Base-by-base conservation (phyloP, 2,113 vertebrate genomes). In the Boleophthalmus pectinirostris region DNA sequence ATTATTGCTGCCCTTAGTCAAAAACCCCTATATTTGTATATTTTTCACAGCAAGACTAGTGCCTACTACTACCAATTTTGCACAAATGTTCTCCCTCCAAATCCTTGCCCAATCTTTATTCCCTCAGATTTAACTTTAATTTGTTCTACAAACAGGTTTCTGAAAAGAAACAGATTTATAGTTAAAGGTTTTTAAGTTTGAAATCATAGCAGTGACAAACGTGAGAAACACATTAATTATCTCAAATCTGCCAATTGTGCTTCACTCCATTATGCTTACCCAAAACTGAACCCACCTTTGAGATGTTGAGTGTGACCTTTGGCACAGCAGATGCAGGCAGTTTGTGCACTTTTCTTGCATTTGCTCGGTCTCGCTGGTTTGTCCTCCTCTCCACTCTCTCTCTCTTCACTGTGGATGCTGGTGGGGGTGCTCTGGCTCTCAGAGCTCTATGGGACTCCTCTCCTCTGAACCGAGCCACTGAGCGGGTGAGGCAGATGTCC, bases 401-500 rank as follows among this genome's bases (percentile, higher is more conserved):
- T 25, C 38, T 91, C 83, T 92, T 93, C 25, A 91, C 80, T 65
- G 72, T 73, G 1, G 87, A 49, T 45, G 73, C 35, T 45, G 74
- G 10, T 7, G 85, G 33, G 1, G 75, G 79, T 5, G 20, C 78
- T 71, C 89, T 80, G 66, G 86, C 73, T 58, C 88, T 84, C 68
- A 92, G 74, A 0, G 64, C 67, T 74, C 87, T 81, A 51, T 85
- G 85, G n/a, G 78, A 51, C 51, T 80, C 81, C n/a, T 73, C 66
- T 0, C 74, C 71, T 66, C 68, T 82, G 21, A 90, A 90, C 47
- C 56, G 80, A 64, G 92, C 88, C 73, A 94, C 90, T 0, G 93
- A 94, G 20, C 93, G 90, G 0, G 90, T 94, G 43, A 93, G 58
- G 75, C 91, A 94, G 80, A 94, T 94, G 76, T 93, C 93, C 75